Conservation (phyloP, 2,113 vertebrate species). For the Falco punctatus region DNA sequence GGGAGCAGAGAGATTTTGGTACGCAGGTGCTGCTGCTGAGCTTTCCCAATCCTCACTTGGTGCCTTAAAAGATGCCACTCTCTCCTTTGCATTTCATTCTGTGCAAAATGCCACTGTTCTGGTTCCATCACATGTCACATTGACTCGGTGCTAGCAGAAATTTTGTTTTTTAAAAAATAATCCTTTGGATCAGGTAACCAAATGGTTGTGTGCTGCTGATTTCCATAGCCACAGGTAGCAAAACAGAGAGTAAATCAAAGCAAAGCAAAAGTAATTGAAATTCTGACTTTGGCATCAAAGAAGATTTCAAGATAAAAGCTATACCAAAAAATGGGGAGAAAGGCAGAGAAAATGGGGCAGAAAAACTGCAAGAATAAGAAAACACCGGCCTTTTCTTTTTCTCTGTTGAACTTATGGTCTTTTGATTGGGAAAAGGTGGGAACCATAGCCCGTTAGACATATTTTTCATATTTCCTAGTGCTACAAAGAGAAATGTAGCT, state of each 20-base stretch:
- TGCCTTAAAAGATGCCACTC: not conserved
- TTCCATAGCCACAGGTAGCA: constrained; percentile 31
- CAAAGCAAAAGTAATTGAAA: constrained; percentile 5
- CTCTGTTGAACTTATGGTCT: not conserved
- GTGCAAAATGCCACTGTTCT: not conserved
- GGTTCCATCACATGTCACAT: too few relatives aligned
- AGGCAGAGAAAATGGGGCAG: not conserved
- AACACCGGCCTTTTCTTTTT: not conserved
- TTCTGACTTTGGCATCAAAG: not conserved
- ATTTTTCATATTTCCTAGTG: not conserved
- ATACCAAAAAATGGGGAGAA: not conserved
- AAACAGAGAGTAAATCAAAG: not conserved
- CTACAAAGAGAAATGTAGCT: not conserved
- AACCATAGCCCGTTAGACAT: not conserved
- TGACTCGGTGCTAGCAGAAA: not conserved
- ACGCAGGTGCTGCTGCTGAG: not conserved
- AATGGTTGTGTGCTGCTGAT: constrained; percentile 4
- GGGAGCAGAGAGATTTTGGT: not conserved
- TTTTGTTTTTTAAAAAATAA: constrained; percentile 16
- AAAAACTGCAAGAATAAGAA: not conserved
- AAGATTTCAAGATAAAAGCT: not conserved
- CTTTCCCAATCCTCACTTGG: not conserved
- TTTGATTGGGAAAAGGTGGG: not conserved
- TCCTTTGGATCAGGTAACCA: not conserved
- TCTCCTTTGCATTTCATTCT: not conserved